Conservation (phyloP, 2,797 vertebrate species). For the Streptopelia turtur region DNA sequence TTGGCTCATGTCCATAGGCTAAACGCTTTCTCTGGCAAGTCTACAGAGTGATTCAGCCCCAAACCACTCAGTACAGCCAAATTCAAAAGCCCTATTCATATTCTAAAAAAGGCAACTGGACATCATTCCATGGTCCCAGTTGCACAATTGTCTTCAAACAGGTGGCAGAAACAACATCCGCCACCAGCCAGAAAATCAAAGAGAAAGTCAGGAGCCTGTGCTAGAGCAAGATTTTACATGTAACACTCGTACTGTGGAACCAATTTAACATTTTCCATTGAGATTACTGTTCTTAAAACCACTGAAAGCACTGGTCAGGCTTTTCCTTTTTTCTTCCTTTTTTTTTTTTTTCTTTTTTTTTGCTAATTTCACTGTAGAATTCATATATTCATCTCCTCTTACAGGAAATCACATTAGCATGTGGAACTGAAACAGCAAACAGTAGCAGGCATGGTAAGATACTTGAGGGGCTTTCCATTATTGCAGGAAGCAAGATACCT, state of each 20-base stretch:
- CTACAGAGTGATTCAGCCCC: conserved; percentile 50
- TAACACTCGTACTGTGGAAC: neutral
- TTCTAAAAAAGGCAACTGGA: conserved; percentile 62
- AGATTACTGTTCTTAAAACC: neutral
- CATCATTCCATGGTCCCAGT: conserved; percentile 39
- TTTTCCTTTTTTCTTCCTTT: neutral
- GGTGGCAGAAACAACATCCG: conserved; percentile 40
- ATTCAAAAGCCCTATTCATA: conserved; percentile 64
- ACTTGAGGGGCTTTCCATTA: neutral
- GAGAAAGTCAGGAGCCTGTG: neutral
- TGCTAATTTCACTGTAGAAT: neutral
- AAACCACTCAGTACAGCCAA: conserved; percentile 42
- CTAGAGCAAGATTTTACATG: neutral
- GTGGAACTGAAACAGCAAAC: neutral
- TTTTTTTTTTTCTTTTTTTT: fast-evolving
- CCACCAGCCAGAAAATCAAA: neutral
- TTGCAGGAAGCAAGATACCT: neutral
- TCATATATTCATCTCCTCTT: neutral
- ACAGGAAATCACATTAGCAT: conserved; percentile 25
- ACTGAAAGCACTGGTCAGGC: neutral
- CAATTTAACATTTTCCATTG: neutral
- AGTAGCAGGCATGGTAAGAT: neutral
- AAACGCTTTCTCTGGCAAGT: conserved; percentile 46
- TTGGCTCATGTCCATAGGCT: conserved; percentile 38
- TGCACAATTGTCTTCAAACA: conserved; percentile 63